A percentile compares a stretch with the other conserved stretches of the same genome.
Evolutionary conservation across 35 echinoderm and acorn worm genomes (phyloP).

Genomic region (Hemicentrotus pulcherrimus): DNA sequence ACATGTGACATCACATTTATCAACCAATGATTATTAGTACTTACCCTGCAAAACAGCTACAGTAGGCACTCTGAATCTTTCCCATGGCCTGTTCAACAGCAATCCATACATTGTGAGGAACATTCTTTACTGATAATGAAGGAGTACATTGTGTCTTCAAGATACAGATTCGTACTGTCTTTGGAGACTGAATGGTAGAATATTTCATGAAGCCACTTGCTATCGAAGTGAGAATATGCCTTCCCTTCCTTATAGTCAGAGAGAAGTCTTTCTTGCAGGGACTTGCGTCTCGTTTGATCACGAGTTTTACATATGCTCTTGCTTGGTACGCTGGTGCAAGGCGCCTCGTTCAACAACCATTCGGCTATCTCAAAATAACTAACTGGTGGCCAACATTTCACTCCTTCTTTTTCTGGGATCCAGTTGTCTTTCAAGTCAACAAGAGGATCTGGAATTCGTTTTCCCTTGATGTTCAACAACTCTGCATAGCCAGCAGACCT

Average conservation of each 20-base stretch:
- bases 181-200: conserved; percentile 52
- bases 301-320: neutral
- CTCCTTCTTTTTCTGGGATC: conserved; percentile 58
- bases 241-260: conserved; percentile 68
- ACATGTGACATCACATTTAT: neutral
- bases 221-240: conserved; percentile 56
- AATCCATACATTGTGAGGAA: conserved; percentile 54
- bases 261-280: conserved; percentile 56
- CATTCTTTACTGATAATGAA: conserved; percentile 25
- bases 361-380: conserved; percentile 65
- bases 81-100: conserved; percentile 45
- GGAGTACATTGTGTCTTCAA: conserved; percentile 63
- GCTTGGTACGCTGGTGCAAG: conserved; percentile 36
- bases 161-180: conserved; percentile 38
- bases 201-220: conserved; percentile 58
- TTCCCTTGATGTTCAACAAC: conserved; percentile 23
- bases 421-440: conserved; percentile 53
- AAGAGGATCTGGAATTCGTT: conserved; percentile 58
- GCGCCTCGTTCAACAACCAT: conserved; percentile 52
- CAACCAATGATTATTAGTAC: neutral
- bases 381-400: conserved; percentile 56
- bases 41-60: conserved; percentile 55
- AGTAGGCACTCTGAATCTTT: conserved; percentile 44
- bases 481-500: conserved; percentile 18
- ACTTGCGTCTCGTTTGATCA: neutral